Base-by-base conservation (phyloP, 2,888 invertebrate species). In the Nycteola revayana region DNA sequence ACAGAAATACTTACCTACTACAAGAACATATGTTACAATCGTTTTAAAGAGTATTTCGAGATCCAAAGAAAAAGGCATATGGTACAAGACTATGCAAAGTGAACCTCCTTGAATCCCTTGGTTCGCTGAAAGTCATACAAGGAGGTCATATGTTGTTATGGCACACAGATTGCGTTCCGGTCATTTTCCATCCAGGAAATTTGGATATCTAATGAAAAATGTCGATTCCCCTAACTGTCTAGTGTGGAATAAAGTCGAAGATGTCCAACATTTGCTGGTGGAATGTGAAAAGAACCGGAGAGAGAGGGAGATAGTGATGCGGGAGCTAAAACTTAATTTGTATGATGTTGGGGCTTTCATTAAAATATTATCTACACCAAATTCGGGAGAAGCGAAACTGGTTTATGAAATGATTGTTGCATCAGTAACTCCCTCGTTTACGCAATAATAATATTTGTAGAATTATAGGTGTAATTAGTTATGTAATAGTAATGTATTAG, bases 131-230 rank as follows among this genome's bases (percentile, higher is more conserved):
- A 3, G 4, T 7, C 9, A 8, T 7, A 4, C 1, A 9, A 25
- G 10, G 3, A 10, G 7, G 7, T 11, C 9, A 2, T 6, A 3
- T 2, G 11, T 25, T 11, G 25, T 11, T 14, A 25, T 10, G 10
- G 27, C 28, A 5, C 23, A 24, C 14, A 28, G 34, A n/a, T 14
- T 34, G 11, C 28, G 34, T 7, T 28, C 34, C 6, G 34, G 34
- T 2, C 34, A 34, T 28, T 24, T 25, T 25, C 34, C 28, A 20
- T 9, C 22, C 4, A 34, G 22, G 8, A 27, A 27, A 7, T 34
- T 34, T 6, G 35, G 22, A 2, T 6, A 29, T 23, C 14, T 30
- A 1, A 30, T 30, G 30, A 30, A 30, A 8, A 14, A 9, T 3
- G 14, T 17, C 1, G 26, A 26, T 17, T 8, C 31, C 1, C 35